Base-by-base conservation (phyloP, 2,113 vertebrate species). In the Alces alces region DNA sequence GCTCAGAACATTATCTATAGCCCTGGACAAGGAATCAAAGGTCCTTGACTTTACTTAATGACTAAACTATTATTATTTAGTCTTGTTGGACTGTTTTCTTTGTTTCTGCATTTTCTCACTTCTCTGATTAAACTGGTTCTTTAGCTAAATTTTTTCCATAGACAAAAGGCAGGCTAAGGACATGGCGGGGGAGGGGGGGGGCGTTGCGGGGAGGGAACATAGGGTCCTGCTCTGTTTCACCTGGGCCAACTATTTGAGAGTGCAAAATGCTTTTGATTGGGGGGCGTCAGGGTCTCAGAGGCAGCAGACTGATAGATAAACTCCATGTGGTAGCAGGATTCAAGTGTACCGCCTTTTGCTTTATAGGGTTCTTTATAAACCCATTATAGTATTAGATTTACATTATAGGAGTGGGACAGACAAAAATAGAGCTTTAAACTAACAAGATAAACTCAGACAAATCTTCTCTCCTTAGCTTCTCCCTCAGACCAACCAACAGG, bases 181-280 rank as follows among this genome's bases (percentile, higher is more conserved):
- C 30, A 33, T 12, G 78, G 45, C 0, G 0, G 19, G 0, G 7
- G 64, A n/a, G 0, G 47, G 2, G 47, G 47, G 10, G 47, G 52
- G 52, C 6, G 16, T 9, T 39, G 36, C 0, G 0, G 78, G 30
- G 16, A 50, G 50, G 17, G 17, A 33, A 16, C 47, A n/a, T 33
- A 80, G 47, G 16, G 47, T 21, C 78, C 47, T 80, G 78, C 16
- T 52, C 78, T 33, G 28, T 52, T 80, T 52, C 78, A 52, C 61
- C 78, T 58, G n/a, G 36, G 73, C 86, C 73, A 45, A 45, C 70
- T 36, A 15, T 7, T 27, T 30, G 10, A 73, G 13, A 36, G 12
- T 54, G 25, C n/a, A 90, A 50, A 54, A 28, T 70, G 57, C 43
- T 54, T 45, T 58, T 66, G 85, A 60, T 33, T 33, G 10, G 7